Base-by-base conservation (phyloP, 23 tunicate species). In the Trididemnum miniatum region DNA sequence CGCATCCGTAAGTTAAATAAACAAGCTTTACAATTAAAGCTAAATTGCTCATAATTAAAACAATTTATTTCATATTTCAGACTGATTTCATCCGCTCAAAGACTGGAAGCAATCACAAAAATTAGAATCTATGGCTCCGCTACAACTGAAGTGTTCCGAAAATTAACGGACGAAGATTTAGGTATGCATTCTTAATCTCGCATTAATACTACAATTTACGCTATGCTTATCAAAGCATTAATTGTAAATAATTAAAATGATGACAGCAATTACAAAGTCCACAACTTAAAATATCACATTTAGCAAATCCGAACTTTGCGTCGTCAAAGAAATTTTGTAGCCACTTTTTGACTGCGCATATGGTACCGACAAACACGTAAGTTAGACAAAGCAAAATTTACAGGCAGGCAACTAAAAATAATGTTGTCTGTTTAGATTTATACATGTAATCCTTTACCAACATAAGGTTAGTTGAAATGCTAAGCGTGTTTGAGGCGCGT, bases 81-180 rank as follows among this genome's bases (percentile, higher is more conserved):
- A 20, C 25, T 12, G 38, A 5, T 12, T 7, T 7, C 9, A 5
- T 12, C 7, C 15, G 38, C 37, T 62, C 75, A 31, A 67, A 32
- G 9, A 3, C 31, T 67, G 4, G 25, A 24, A 31, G n/a, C 22
- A 2, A 39, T 74, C 12, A 12, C 1, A 20, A 20, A 40, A 25
- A 74, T 74, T 24, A 24, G 28, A 28, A 33, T 74, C 12, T 40
- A 37, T 29, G 79, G 59, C 5, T 74, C 79, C 5, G 79, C 79
- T 12, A 40, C n/a, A 35, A 71, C 76, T 3, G 44, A 20, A 35
- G 38, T 40, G 26, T 74, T 74, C 59, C 20, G 32, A 24, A 40
- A 20, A 2, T 28, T 74, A 2, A 18, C 79, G 9, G 79, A 74
- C 30, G 59, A 39, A 23, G 79, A 74, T 74, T 74, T 74, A 37